These are phyloP conservation scores for Pasiphila rectangulata DNA, from an alignment of 2,888 invertebrate species.

Conservation along the genomic window DNA sequence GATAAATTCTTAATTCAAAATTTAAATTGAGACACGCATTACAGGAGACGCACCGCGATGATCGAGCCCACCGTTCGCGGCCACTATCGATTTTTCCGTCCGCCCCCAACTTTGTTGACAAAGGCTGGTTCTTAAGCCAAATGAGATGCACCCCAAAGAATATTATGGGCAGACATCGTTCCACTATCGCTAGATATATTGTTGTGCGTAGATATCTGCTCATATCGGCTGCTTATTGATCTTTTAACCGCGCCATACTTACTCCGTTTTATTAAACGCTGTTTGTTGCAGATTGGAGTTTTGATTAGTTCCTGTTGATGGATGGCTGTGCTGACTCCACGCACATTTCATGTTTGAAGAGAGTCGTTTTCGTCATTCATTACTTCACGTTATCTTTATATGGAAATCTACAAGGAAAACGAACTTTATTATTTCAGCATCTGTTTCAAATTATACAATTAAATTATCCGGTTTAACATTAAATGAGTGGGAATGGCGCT, in stretches of 20 bases:
- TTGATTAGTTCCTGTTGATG: conserved; percentile 11
- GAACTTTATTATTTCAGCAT: too few species aligned
- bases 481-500: background rate
- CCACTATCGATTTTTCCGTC: conserved; percentile 76
- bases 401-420: background rate
- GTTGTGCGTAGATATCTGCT: conserved; percentile 59
- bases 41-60: conserved; percentile 60
- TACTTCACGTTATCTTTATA: background rate
- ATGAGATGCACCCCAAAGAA: conserved; percentile 82
- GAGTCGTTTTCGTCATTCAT: background rate
- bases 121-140: conserved; percentile 81
- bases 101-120: conserved; percentile 79
- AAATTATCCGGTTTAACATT: background rate
- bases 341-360: background rate
- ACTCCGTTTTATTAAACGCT: conserved; percentile 49
- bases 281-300: conserved; percentile 33
- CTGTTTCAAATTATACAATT: background rate
- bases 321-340: conserved; percentile 6
- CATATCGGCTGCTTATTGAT: conserved; percentile 69
- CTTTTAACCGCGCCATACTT: conserved; percentile 56
- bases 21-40: conserved; percentile 63
- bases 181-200: conserved; percentile 68
- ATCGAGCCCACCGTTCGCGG: conserved; percentile 64
- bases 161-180: conserved; percentile 80
- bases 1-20: conserved; percentile 37